Evolutionary conservation across 2,888 invertebrate species (phyloP), one percentile per base, ranked within the genome.

Genomic region (Microctonus aethiopoides): DNA sequence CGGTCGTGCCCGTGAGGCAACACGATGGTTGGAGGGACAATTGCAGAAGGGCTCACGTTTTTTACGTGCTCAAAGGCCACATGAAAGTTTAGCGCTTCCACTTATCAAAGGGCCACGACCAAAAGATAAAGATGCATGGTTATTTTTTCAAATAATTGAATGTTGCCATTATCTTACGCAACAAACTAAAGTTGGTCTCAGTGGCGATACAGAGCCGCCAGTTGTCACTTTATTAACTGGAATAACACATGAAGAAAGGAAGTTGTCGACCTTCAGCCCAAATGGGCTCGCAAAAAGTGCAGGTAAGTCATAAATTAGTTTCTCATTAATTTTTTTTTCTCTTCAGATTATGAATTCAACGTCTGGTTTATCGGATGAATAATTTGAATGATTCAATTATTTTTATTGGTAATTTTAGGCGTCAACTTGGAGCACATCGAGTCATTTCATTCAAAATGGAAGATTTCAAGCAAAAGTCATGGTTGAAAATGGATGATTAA

Each of bases 1-100:
- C 80, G 91, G 92, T 75, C 91, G 92, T 74, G 97, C 96, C 0
- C 91, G 97, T 64, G 96, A 97, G 84, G 96, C 95, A 3, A 97
- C 97, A 71, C 93, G 97, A 76, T 98, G 97, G 97, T 88, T 98
- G 74, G 97, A 97, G 87, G 89, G 91, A 41, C 96, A 97, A 83
- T 91, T 97, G 75, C 92, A 93, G 76, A 92, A 92, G 74, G 97
- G 97, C 11, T 96, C 95, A 78, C 90, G 96, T 75, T 96, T 93
- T 85, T 89, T 97, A 80, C 90, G 96, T 76, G 93, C 96, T 0
- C 97, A 97, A 87, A 91, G 95, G 24, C 92, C 93, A 20, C 93
- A 94, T 71, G 97, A 98, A 87, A 90, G 92, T 29, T 88, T 92
- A 61, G 89, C 93, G 1, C 87, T 95, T 32, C 92, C 92, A 0